Base-by-base conservation (phyloP, 2,113 vertebrate species). In the Bungarus multicinctus region DNA sequence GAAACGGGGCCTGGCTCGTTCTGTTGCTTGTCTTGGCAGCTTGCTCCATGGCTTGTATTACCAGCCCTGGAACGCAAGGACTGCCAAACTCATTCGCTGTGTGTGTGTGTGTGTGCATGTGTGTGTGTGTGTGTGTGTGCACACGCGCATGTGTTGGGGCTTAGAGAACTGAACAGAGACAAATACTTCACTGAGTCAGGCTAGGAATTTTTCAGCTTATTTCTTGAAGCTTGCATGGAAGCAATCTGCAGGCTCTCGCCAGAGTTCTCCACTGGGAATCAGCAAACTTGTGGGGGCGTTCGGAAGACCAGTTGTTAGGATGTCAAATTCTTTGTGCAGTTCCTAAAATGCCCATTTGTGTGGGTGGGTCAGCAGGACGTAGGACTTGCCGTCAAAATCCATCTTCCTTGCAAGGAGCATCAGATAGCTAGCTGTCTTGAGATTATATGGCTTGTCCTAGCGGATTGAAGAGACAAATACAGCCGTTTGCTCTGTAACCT, bases 21-120 rank as follows among this genome's bases (percentile, higher is more conserved):
- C 96, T 96, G 95, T 97, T 98, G 98, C 98, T 98, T 98, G 98
- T 98, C 97, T 98, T 98, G 98, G 98, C 98, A 98, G 97, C 96
- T 92, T 94, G 95, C 95, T 97, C 94, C 95, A 12, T 97, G 97
- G 98, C 97, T 98, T 98, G 97, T 98, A 95, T 98, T 98, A 98
- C 98, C 98, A 97, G 96, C 97, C 97, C 97, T 98, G 97, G 98
- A 98, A 97, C 97, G 96, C 95, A 95, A 96, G 96, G 96, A 95
- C 98, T 98, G 98, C 98, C 97, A 98, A 98, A 97, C 97, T 96
- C 94, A 87, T 89, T 96, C 94, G 95, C 96, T 96, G 92, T 94
- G 3, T 88, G 23, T 88, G 25, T 22, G 3, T 88, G 14, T 47
- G 69, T 47, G 57, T 93, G 52, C 88, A 53, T 91, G 54, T 87